A percentile compares a stretch with the other conserved stretches of the same genome.
Evolutionary conservation across 2,113 vertebrate species (phyloP).

Genomic region (Psammodynastes pulverulentus): DNA sequence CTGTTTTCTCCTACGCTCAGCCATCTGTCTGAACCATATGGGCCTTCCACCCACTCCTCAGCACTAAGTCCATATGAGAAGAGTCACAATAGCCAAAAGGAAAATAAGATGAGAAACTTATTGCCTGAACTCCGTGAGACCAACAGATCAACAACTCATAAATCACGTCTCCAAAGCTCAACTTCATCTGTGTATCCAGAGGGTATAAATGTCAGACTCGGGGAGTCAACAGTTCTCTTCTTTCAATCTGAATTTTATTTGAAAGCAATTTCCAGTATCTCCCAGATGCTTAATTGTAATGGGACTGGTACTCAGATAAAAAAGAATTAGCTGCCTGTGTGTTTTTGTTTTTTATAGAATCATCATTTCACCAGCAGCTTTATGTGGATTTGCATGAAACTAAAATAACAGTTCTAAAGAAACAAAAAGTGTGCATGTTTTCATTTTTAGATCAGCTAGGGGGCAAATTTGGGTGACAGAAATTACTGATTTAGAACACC

Average conservation of each 20-base stretch:
- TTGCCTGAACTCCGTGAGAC: constrained; percentile 13
- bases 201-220: constrained; percentile 11
- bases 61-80: constrained; percentile 20
- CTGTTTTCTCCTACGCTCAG: constrained; percentile 23
- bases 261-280: not conserved
- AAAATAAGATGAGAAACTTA: constrained; percentile 33
- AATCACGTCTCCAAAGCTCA: constrained; percentile 31
- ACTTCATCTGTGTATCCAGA: not conserved
- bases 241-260: not conserved
- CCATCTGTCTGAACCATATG: constrained; percentile 50
- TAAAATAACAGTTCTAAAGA: not conserved
- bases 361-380: not conserved
- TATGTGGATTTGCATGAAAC: not conserved
- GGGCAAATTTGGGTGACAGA: not conserved
- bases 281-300: not conserved
- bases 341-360: not conserved
- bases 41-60: constrained; percentile 37
- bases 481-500: not conserved
- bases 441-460: not conserved
- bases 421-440: not conserved
- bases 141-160: constrained; percentile 32
- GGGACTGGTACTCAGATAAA: not conserved
- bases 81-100: constrained; percentile 26
- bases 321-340: not conserved
- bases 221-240: not conserved